phyloP scores from a whole-genome alignment of 2,113 vertebrate genomes.

The Castor canadensis region DNA sequence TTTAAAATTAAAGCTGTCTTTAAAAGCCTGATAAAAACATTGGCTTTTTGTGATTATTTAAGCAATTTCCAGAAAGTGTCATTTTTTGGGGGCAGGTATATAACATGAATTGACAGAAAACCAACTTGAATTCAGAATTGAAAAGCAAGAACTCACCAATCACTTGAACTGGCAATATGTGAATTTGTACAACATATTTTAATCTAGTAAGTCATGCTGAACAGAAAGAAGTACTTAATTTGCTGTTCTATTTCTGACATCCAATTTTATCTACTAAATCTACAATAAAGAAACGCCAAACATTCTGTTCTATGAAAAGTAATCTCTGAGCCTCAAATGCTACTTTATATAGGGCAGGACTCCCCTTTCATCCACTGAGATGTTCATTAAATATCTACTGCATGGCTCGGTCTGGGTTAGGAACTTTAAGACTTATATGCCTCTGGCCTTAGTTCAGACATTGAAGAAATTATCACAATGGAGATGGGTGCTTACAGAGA shows the following conservation, averaged over 20 bases:
- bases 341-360: not conserved
- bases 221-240: constrained; percentile 26
- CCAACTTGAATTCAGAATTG: not conserved
- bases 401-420: not conserved
- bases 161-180: not conserved
- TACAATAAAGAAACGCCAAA: not conserved
- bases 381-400: not conserved
- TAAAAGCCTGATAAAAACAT: constrained; percentile 41
- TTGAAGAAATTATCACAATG: not conserved
- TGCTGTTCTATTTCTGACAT: not conserved
- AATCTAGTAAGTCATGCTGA: not conserved
- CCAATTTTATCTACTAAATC: constrained; percentile 18
- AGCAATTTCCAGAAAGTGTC: not conserved
- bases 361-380: not conserved
- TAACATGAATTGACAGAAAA: constrained; percentile 9
- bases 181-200: not conserved
- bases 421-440: not conserved
- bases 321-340: not conserved
- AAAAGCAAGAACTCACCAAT: not conserved
- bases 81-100: not conserved
- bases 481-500: not conserved
- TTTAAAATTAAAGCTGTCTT: too few relatives aligned
- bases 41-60: constrained; percentile 43
- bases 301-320: not conserved
- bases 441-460: not conserved